phyloP scores from a whole-genome alignment of 2,113 vertebrate genomes.

The Nibea albiflora region DNA sequence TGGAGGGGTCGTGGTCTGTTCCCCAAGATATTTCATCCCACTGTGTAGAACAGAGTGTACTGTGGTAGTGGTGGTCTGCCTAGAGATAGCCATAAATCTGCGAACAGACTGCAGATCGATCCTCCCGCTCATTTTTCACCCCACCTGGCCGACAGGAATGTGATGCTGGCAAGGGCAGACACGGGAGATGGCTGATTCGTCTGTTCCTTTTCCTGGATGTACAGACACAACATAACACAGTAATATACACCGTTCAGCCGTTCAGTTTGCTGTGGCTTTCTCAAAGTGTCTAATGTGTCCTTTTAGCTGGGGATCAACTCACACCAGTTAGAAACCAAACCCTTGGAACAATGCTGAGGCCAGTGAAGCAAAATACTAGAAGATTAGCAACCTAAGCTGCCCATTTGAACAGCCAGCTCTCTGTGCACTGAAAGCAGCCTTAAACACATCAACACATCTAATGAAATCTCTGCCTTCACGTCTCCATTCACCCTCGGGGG shows the following conservation, averaged over 20 bases:
- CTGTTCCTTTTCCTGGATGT: constrained; percentile 23
- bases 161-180: constrained; percentile 35
- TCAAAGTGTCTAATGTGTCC: constrained; percentile 34
- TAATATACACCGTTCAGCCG: neutral
- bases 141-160: constrained; percentile 25
- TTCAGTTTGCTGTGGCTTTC: constrained; percentile 29
- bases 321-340: constrained; percentile 44
- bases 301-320: constrained; percentile 35
- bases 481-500: constrained; percentile 16
- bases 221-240: neutral
- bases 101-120: constrained; percentile 45
- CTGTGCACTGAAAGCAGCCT: constrained; percentile 44
- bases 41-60: constrained; percentile 28
- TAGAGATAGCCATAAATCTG: constrained; percentile 54
- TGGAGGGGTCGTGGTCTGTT: constrained; percentile 9
- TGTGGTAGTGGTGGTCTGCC: constrained; percentile 14
- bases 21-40: constrained; percentile 28
- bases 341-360: constrained; percentile 31
- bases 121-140: constrained; percentile 58
- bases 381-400: constrained; percentile 60
- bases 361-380: constrained; percentile 46
- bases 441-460: constrained; percentile 40
- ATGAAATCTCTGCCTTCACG: constrained; percentile 45
- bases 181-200: constrained; percentile 39
- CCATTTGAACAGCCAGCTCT: constrained; percentile 35